Percentiles rank a stretch among this genome's conserved stretches.
Conservation (phyloP, 1,140 invertebrate species). For the Solen grandis region DNA sequence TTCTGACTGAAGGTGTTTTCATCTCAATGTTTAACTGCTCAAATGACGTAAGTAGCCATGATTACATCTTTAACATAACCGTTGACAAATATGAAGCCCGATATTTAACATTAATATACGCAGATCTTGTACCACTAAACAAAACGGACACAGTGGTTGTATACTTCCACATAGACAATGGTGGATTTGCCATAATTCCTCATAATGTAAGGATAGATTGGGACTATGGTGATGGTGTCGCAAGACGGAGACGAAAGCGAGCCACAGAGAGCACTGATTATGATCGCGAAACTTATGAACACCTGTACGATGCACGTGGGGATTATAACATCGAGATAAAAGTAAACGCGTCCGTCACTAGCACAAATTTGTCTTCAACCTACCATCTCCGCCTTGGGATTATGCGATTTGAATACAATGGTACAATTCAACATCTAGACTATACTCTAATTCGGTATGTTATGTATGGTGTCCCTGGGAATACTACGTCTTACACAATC, state of each 20-base stretch:
- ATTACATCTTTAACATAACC: conserved; percentile 14
- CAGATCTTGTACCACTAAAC: conserved; percentile 35
- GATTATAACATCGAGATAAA: conserved; percentile 24
- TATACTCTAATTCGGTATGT: conserved; percentile 21
- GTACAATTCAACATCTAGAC: conserved; percentile 16
- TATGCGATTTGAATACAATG: conserved; percentile 44
- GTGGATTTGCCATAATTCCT: conserved; percentile 34
- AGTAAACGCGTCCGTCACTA: background rate
- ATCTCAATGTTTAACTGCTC: conserved; percentile 39
- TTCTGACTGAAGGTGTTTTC: conserved; percentile 14
- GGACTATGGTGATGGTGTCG: conserved; percentile 16
- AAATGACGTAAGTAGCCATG: conserved; percentile 35
- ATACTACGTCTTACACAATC: conserved; percentile 9
- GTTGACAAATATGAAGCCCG: conserved; percentile 26
- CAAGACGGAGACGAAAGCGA: background rate
- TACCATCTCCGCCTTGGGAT: conserved; percentile 28
- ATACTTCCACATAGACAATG: conserved; percentile 41
- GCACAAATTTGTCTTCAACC: background rate
- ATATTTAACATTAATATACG: conserved; percentile 2
- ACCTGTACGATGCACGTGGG: conserved; percentile 25
- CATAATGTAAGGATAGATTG: background rate
- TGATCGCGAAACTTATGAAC: background rate
- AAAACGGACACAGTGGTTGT: conserved; percentile 23
- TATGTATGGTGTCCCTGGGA: conserved; percentile 37
- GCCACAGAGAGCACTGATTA: background rate